A percentile compares a stretch with the other conserved stretches of the same genome.
Evolutionary conservation across 2,888 invertebrate species (phyloP).

Genomic region (Herminia tarsipennalis): DNA sequence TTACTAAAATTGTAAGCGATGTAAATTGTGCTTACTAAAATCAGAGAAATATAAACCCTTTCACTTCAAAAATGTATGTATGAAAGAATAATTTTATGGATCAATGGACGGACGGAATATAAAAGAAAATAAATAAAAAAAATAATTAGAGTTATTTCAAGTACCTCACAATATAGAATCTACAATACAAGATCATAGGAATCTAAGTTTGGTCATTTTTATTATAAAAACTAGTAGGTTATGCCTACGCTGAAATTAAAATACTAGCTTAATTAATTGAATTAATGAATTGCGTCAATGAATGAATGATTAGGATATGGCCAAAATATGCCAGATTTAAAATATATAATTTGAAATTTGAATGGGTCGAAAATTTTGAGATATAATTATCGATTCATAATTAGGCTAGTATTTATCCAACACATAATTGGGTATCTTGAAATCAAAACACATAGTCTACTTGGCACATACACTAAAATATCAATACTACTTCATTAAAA

Average conservation of each 20-base stretch:
- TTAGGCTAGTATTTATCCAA: slow-evolving; percentile 1
- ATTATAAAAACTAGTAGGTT: slow-evolving; percentile 2
- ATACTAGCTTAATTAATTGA: background rate
- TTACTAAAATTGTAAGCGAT: too few species aligned
- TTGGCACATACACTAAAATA: slow-evolving; percentile 44
- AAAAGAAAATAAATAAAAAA: slow-evolving; percentile 4
- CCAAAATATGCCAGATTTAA: too few species aligned
- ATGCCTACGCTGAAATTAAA: background rate
- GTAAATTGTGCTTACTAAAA: too few species aligned
- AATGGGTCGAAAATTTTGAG: too few species aligned
- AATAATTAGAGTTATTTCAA: background rate
- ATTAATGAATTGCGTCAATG: too few species aligned
- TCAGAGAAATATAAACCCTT: too few species aligned
- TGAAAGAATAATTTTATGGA: background rate
- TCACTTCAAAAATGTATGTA: slow-evolving; percentile 1
- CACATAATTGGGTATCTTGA: background rate
- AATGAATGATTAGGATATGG: too few species aligned
- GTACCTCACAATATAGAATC: slow-evolving; percentile 12
- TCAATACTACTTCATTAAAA: slow-evolving; percentile 10
- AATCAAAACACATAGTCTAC: slow-evolving; percentile 31
- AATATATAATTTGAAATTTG: too few species aligned
- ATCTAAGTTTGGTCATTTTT: slow-evolving; percentile 32
- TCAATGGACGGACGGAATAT: slow-evolving; percentile 41
- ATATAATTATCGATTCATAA: background rate
- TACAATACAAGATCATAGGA: slow-evolving; percentile 8